Evolutionary conservation across 2,797 vertebrate species (phyloP).

Genomic region (Dryobates pubescens): DNA sequence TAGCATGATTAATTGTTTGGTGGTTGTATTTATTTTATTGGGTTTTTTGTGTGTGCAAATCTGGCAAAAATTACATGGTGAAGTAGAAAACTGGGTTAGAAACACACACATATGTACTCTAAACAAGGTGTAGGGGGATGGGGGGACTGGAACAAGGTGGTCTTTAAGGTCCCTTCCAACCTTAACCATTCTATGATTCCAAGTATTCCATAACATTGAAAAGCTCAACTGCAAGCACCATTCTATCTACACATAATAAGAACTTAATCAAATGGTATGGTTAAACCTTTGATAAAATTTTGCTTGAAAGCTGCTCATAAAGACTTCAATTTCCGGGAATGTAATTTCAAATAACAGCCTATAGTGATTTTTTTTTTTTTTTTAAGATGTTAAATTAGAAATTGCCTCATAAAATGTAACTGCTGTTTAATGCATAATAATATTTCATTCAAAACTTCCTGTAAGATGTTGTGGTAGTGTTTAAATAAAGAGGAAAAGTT

Average conservation of each 20-base stretch:
- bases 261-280: constrained; percentile 31
- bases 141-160: neutral
- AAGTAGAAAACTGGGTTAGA: neutral
- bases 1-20: neutral
- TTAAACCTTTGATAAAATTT: constrained; percentile 45
- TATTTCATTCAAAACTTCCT: constrained; percentile 58
- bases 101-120: neutral
- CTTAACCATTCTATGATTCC: neutral
- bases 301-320: constrained; percentile 45
- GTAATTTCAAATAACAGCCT: constrained; percentile 50
- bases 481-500: constrained; percentile 36
- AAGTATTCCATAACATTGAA: neutral
- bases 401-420: constrained; percentile 60
- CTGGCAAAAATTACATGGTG: neutral
- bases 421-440: constrained; percentile 44
- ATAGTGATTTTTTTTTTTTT: constrained; percentile 11
- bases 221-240: neutral
- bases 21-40: neutral
- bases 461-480: neutral
- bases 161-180: neutral
- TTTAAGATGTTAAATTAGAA: constrained; percentile 55
- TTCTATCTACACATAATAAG: neutral
- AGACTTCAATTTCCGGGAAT: constrained; percentile 42
- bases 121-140: too few relatives aligned
- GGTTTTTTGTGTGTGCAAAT: neutral